Percentiles rank a stretch among this genome's conserved stretches.
These are phyloP conservation scores for Distichodus sexfasciatus DNA, from an alignment of 2,797 vertebrate species.

Conservation along the genomic window DNA sequence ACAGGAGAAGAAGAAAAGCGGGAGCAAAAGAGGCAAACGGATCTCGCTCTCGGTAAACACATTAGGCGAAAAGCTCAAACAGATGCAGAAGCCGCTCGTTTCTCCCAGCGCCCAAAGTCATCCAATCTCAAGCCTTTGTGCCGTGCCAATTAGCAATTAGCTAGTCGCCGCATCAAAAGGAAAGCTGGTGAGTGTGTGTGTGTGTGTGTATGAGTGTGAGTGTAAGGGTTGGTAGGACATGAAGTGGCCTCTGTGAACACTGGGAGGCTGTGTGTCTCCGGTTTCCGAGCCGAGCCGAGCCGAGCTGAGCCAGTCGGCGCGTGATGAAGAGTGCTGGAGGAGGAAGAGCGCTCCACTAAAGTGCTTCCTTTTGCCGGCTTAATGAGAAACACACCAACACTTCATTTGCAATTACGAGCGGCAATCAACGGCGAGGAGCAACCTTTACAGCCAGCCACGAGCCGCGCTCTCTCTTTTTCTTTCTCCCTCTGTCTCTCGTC, in stretches of 20 bases:
- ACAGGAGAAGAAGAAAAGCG: constrained; percentile 37
- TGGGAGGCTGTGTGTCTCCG: constrained; percentile 22
- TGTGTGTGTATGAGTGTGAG: background rate
- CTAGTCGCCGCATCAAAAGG: constrained; percentile 61
- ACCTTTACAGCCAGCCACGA: constrained; percentile 31
- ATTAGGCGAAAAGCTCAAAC: constrained; percentile 56
- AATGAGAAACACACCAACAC: constrained; percentile 65
- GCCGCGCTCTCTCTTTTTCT: background rate
- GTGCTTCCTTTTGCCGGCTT: constrained; percentile 54
- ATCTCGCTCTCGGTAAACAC: constrained; percentile 55
- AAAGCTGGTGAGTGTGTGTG: constrained; percentile 41
- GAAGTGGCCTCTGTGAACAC: too few relatives aligned
- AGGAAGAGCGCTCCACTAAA: constrained; percentile 57
- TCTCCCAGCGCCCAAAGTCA: constrained; percentile 58
- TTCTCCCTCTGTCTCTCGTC: background rate
- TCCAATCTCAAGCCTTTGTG: constrained; percentile 65
- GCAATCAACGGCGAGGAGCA: constrained; percentile 54
- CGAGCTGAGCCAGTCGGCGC: constrained; percentile 8
- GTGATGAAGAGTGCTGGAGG: constrained; percentile 49
- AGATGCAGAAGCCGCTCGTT: constrained; percentile 55
- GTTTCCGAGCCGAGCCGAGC: constrained; percentile 37
- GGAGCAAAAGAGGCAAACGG: constrained; percentile 35
- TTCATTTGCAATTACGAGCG: constrained; percentile 67
- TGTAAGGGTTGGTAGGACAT: too few relatives aligned
- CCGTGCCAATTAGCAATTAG: constrained; percentile 70